Conservation (phyloP, 2,797 vertebrate species). For the Syncerus caffer region DNA sequence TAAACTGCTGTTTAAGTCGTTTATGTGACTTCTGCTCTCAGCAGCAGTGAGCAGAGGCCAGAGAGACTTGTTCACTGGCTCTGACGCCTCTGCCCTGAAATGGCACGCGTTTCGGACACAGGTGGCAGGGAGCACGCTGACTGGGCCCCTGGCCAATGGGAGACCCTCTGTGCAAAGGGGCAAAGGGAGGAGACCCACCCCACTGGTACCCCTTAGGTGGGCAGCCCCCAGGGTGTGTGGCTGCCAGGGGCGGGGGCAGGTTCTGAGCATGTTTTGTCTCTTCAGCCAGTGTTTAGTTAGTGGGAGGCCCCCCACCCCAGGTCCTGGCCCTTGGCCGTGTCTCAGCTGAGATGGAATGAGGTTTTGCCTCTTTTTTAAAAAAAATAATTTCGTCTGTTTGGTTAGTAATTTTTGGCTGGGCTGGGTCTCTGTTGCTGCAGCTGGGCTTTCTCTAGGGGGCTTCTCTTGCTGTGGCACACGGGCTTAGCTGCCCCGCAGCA, state of each 20-base stretch:
- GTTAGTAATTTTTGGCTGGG: too few relatives aligned
- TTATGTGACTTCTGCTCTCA: background rate
- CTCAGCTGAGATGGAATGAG: too few relatives aligned
- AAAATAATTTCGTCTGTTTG: too few relatives aligned
- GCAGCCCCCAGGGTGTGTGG: background rate
- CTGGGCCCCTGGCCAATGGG: accelerated
- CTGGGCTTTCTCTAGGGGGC: too few relatives aligned
- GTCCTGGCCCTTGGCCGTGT: too few relatives aligned
- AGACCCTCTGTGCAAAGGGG: background rate
- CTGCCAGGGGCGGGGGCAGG: background rate
- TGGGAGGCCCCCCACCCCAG: too few relatives aligned
- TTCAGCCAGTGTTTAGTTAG: too few relatives aligned
- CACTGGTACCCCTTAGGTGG: background rate
- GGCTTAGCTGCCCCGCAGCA: too few relatives aligned
- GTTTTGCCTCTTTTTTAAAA: too few relatives aligned
- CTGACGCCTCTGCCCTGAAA: background rate
- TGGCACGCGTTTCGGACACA: accelerated
- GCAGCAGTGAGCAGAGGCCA: background rate
- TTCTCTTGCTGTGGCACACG: too few relatives aligned
- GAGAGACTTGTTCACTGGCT: background rate
- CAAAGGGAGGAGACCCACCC: background rate
- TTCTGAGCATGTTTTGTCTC: too few relatives aligned
- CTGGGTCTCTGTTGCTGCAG: too few relatives aligned
- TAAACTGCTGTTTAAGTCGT: background rate
- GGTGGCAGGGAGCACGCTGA: background rate